These are phyloP conservation scores for Neopipo cinnamomea DNA, from an alignment of 2,113 vertebrate genomes.

Conservation along the genomic window DNA sequence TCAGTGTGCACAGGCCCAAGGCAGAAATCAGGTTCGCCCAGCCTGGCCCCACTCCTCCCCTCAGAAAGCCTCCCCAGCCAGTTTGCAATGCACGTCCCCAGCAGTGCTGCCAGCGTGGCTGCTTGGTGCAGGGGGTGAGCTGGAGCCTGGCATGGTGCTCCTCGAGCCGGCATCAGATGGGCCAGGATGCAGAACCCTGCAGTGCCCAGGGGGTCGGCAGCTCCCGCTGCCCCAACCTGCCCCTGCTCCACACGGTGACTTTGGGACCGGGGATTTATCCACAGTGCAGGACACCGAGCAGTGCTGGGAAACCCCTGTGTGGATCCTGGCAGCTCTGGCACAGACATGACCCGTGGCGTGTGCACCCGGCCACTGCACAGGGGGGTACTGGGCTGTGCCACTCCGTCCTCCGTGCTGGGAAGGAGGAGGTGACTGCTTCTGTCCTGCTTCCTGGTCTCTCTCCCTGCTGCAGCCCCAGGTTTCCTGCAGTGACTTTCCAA, in stretches of 20 bases:
- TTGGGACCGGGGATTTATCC: not conserved
- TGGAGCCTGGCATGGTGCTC: not conserved
- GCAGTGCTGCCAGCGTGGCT: fast-evolving
- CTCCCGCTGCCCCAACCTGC: not conserved
- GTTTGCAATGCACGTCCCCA: fast-evolving
- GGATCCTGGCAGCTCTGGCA: not conserved
- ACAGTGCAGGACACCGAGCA: not conserved
- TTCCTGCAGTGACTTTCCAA: not conserved
- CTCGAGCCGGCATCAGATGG: fast-evolving
- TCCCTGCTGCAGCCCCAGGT: not conserved
- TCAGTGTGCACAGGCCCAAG: fast-evolving
- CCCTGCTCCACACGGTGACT: fast-evolving
- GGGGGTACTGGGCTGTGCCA: not conserved
- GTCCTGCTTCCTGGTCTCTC: not conserved
- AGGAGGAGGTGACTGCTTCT: not conserved
- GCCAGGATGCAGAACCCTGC: not conserved
- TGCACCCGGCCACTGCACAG: not conserved
- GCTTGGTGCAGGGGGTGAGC: fast-evolving
- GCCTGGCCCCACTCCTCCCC: not conserved
- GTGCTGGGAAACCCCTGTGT: fast-evolving
- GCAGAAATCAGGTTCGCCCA: too few relatives aligned
- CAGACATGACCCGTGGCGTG: fast-evolving
- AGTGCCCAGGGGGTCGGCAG: not conserved
- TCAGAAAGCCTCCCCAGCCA: not conserved
- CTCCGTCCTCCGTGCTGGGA: not conserved